Base-by-base conservation (phyloP, 2,888 invertebrate genomes). In the Elysia crispata region DNA sequence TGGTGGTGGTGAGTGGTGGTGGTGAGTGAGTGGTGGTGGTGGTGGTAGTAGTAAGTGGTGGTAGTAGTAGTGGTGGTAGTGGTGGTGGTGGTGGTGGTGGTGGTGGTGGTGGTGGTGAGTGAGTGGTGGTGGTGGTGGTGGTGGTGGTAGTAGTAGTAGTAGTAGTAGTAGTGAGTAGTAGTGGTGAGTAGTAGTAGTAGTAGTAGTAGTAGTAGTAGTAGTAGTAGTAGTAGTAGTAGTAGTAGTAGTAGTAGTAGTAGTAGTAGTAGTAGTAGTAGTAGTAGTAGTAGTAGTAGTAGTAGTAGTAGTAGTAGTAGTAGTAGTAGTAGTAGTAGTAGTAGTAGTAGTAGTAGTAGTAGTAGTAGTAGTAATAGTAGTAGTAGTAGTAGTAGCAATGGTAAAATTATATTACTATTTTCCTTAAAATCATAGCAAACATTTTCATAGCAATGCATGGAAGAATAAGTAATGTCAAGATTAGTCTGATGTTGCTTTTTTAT, bases 131-230 rank as follows among this genome's bases (percentile, higher is more conserved):
- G 41, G 41, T 41, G 11, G 41, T 11, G n/a, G n/a, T n/a, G n/a
- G n/a, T n/a, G n/a, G n/a, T n/a, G n/a, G n/a, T n/a, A n/a, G n/a
- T 25, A 67, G 67, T 25, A 67, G 67, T 25, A 67, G 67, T 25
- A 67, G 67, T 25, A 67, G 67, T 25, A n/a, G n/a, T n/a, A n/a
- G n/a, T n/a, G n/a, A n/a, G n/a, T n/a, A n/a, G n/a, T n/a, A n/a
- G n/a, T n/a, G n/a, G n/a, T n/a, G n/a, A n/a, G n/a, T n/a, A n/a
- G n/a, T n/a, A n/a, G n/a, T n/a, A n/a, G n/a, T n/a, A 67, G 67
- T 25, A 67, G 67, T 25, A 67, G 67, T 25, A 67, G 67, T 25
- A 67, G 67, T 25, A 67, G 67, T 25, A 67, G 67, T 25, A 67
- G 67, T 25, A 67, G 67, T 25, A 67, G 67, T 25, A 67, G 67